A percentile compares a stretch with the other conserved stretches of the same genome.
These are phyloP conservation scores for Netelia virgata DNA, from an alignment of 2,888 invertebrate species.

Conservation along the genomic window DNA sequence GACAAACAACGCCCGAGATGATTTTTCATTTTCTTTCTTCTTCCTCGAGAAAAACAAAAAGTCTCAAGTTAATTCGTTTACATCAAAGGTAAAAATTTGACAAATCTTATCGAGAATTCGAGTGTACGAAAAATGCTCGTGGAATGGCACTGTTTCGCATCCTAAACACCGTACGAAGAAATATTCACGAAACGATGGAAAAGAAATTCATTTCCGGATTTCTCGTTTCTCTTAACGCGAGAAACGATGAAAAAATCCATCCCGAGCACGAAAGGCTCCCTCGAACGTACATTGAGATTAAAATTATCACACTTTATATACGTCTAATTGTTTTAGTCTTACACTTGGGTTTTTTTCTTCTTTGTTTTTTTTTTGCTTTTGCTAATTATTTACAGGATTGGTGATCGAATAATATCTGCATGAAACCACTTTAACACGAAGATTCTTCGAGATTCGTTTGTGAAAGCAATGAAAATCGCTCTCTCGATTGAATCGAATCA, in stretches of 20 bases:
- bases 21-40: slow-evolving; percentile 3
- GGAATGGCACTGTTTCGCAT: slow-evolving; percentile 75
- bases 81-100: slow-evolving; percentile 23
- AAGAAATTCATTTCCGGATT: not conserved
- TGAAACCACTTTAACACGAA: slow-evolving; percentile 58
- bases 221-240: slow-evolving; percentile 11
- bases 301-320: slow-evolving; percentile 82
- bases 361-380: slow-evolving; percentile 35
- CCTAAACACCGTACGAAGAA: slow-evolving; percentile 34
- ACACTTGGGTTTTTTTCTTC: slow-evolving; percentile 57
- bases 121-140: slow-evolving; percentile 70
- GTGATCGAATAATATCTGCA: slow-evolving; percentile 69
- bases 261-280: slow-evolving; percentile 39
- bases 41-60: not conserved
- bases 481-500: slow-evolving; percentile 23
- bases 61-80: slow-evolving; percentile 5
- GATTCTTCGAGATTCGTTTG: slow-evolving; percentile 62
- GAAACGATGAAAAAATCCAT: slow-evolving; percentile 22
- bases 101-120: slow-evolving; percentile 48
- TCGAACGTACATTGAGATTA: slow-evolving; percentile 79
- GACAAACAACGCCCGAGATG: slow-evolving; percentile 38
- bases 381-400: slow-evolving; percentile 70
- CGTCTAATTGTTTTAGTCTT: slow-evolving; percentile 75
- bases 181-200: slow-evolving; percentile 27
- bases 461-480: slow-evolving; percentile 41